Evolutionary conservation across 2,113 vertebrate species (phyloP).

Genomic region (Otolemur garnettii): DNA sequence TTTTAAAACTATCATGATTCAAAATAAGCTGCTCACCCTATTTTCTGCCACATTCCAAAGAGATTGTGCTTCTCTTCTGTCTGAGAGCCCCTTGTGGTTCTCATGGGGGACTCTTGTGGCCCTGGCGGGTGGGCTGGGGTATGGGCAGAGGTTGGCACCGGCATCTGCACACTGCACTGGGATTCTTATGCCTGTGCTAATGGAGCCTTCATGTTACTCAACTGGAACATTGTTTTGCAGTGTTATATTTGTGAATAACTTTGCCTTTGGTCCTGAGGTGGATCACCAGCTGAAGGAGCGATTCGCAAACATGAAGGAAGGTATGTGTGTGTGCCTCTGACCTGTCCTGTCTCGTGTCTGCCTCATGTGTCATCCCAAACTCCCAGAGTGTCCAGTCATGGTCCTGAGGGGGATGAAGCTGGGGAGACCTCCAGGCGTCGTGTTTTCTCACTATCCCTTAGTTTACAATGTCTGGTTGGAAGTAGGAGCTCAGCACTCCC

Average conservation of each 20-base stretch:
- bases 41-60: neutral
- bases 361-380: no score
- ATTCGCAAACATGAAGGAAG: conserved; percentile 99
- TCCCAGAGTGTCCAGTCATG: no score
- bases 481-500: no score
- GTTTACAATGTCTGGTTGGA: no score
- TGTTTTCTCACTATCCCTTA: no score
- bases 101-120: no score
- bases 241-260: conserved; percentile 99
- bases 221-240: conserved; percentile 89
- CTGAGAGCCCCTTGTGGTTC: no score
- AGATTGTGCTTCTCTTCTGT: neutral
- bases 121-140: neutral
- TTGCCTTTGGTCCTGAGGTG: conserved; percentile 99
- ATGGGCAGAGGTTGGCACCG: neutral
- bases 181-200: fast-evolving
- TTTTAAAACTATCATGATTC: neutral
- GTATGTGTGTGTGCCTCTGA: conserved; percentile 82
- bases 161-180: neutral
- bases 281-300: conserved; percentile 99
- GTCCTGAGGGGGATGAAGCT: no score
- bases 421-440: no score
- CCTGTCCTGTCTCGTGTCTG: no score
- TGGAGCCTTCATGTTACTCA: conserved; percentile 63
- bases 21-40: neutral